Base-by-base conservation (phyloP, 2,888 invertebrate species). In the Allygus modestus region DNA sequence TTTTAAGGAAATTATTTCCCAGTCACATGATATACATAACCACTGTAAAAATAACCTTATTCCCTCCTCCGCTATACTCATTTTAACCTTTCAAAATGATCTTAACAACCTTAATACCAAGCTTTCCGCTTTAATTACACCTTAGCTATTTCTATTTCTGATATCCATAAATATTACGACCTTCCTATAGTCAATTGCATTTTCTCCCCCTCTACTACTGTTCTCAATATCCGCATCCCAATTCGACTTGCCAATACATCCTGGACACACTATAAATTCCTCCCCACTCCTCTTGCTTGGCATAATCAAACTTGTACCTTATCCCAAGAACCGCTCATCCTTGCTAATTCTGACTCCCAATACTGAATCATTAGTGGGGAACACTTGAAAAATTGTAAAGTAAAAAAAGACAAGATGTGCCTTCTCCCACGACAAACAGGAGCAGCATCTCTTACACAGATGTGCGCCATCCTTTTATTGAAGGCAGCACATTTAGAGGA, bases 271-370 rank as follows among this genome's bases (percentile, higher is more conserved):
- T 69, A 17, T 17, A 69, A 69, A 69, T 69, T 11, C 26, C 17
- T 69, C 1, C 69, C 69, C 17, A 28, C 17, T 31, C 69, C 69
- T 31, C n/a, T 69, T 4, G 69, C 69, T 9, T 69, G 69, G 69
- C 17, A 33, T n/a, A 69, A 69, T 17, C 69, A 69, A 33, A 69
- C 69, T n/a, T 69, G 69, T 69, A 4, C 1, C 17, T 17, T 69
- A 1, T 1, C 31, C 4, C 31, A 2, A 9, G 69, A 69, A 69
- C 11, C 11, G 4, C 1, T 69, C 4, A 4, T 69, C 5, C n/a
- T 69, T 2, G 69, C 69, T 7, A 33, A 33, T 31, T 69, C 69
- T 33, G 5, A n/a, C 7, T 15, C 1, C 28, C 4, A 1, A 9
- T 69, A 9, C 17, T 7, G 31, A 31, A 69, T n/a, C n/a, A 4